Evolutionary conservation across 2,113 vertebrate genomes (phyloP).

Genomic region (Morone saxatilis): DNA sequence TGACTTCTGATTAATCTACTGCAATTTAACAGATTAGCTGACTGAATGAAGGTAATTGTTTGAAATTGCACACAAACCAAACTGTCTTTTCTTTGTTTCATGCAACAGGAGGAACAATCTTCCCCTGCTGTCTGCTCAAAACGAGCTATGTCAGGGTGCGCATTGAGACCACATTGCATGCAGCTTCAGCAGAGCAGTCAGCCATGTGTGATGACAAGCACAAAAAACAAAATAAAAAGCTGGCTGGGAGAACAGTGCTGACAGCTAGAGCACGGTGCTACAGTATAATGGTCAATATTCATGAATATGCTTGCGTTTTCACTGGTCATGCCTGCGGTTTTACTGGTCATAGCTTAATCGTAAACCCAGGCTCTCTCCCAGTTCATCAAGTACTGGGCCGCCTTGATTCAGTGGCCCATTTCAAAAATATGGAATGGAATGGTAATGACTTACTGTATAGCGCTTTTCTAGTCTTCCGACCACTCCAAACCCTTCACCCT

Average conservation of each 20-base stretch:
- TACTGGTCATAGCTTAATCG: background rate
- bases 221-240: conserved; percentile 18
- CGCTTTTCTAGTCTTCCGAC: too few relatives aligned
- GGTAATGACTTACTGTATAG: too few relatives aligned
- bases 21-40: background rate
- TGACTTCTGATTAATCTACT: background rate
- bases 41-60: conserved; percentile 28
- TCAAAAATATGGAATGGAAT: too few relatives aligned
- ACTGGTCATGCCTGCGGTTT: background rate
- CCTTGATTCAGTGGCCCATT: too few relatives aligned
- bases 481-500: too few relatives aligned
- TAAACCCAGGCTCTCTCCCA: too few relatives aligned
- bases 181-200: conserved; percentile 45
- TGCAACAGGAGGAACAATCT: conserved; percentile 15
- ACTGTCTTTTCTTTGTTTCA: conserved; percentile 19
- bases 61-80: conserved; percentile 14
- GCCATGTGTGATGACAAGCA: conserved; percentile 33
- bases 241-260: conserved; percentile 6
- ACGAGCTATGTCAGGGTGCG: conserved; percentile 37
- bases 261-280: background rate
- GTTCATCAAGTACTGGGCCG: too few relatives aligned
- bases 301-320: too few relatives aligned
- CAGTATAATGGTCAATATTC: background rate
- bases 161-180: conserved; percentile 45
- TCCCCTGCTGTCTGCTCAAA: conserved; percentile 42